These are phyloP conservation scores for Numida meleagris DNA, from an alignment of 2,113 vertebrate species.

Conservation along the genomic window DNA sequence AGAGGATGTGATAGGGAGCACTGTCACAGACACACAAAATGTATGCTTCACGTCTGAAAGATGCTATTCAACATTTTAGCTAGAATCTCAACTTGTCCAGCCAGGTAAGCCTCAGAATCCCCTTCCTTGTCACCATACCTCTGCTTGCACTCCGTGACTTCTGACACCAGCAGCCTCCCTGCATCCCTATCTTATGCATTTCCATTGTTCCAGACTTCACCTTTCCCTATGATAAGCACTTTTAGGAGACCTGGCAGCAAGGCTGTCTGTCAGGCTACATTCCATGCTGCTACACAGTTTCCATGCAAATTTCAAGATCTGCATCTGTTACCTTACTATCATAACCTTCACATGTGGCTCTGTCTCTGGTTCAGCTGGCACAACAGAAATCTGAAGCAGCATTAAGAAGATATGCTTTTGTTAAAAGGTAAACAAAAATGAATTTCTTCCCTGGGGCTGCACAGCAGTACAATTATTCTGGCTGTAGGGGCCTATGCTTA, in stretches of 20 bases:
- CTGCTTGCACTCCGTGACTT: background rate
- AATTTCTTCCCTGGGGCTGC: background rate
- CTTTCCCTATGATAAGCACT: accelerated
- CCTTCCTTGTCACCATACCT: background rate
- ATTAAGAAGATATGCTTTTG: background rate
- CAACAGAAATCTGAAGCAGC: background rate
- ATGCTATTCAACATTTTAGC: background rate
- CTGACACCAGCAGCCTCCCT: background rate
- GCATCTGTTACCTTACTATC: background rate
- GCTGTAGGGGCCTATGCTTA: background rate
- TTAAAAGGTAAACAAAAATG: background rate
- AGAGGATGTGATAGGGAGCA: background rate
- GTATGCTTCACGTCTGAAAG: background rate
- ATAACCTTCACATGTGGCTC: background rate
- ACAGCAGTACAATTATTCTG: background rate
- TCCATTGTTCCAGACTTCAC: background rate
- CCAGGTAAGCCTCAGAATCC: background rate
- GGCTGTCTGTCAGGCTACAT: background rate
- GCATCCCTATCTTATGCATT: background rate
- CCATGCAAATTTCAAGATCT: background rate
- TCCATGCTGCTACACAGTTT: accelerated
- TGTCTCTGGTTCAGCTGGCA: background rate
- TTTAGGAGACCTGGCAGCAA: background rate
- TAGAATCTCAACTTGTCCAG: background rate
- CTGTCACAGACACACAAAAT: background rate